Evolutionary conservation across 2,797 vertebrate genomes (phyloP), one percentile per base, ranked within the genome.

Genomic region (Austrolebias charrua): DNA sequence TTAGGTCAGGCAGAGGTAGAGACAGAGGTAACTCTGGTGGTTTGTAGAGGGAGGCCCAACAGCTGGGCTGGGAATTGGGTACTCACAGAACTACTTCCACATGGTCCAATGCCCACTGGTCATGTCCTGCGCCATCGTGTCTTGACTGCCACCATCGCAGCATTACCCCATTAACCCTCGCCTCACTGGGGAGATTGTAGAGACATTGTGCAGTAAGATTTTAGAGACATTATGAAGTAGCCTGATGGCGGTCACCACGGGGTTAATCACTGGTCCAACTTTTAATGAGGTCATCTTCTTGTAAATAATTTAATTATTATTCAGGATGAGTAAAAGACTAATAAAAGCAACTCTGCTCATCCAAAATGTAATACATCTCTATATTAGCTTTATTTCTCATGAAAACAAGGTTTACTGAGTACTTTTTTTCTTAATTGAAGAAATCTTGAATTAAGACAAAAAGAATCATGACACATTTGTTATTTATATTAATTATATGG

Each of bases 61-160:
- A 59, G 45, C 44, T 38, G 45, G 56, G 63, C 73, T 75, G 69
- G 76, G 70, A 75, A 84, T 86, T 84, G 83, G 80, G 87, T 97
- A 98, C 98, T 98, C 93, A 99, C 97, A 98, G 96, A 90, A 99
- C 96, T 64, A 99, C 96, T 93, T 99, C 97, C 91, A 99, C 96
- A 79, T 99, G 96, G 93, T 99, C 98, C 94, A 99, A 81, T 76
- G 97, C 96, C 98, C 98, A 99, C 88, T 99, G 98, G 91, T 99
- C 97, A 68, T 95, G 95, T 91, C 94, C 96, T 69, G 94, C 92
- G 67, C 97, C 96, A 0, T 91, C 95, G 66, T 99, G 97, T 44
- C 95, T 95, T 31, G 98, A 95, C 80, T 99, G 98, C 98, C 97
- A 99, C 98, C 98, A 99, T 75, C 96, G 94, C 84, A 99, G 87